These are phyloP conservation scores for Meriones psammophilus DNA, from an alignment of 2,797 vertebrate genomes.

Conservation along the genomic window DNA sequence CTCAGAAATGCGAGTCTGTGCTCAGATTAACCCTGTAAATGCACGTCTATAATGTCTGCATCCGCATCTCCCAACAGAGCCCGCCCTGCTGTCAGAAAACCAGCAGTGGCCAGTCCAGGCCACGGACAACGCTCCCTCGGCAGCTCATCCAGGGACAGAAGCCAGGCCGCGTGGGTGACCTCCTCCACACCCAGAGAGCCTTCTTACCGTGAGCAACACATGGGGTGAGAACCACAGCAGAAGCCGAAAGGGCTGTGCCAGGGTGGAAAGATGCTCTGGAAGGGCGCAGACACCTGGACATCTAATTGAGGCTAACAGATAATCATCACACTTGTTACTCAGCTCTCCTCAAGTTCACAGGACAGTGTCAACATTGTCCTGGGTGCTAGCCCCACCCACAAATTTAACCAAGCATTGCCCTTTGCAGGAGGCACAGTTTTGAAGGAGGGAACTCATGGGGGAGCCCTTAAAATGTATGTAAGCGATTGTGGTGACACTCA, in stretches of 20 bases:
- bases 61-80: not conserved
- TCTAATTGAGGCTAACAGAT: not conserved
- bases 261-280: too few species aligned
- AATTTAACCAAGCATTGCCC: not conserved
- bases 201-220: not conserved
- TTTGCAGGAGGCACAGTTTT: not conserved
- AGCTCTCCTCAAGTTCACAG: not conserved
- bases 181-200: not conserved
- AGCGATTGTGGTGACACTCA: slow-evolving; percentile 22
- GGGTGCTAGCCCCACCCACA: not conserved
- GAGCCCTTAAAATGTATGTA: slow-evolving; percentile 28
- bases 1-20: not conserved
- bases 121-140: too few species aligned
- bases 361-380: not conserved
- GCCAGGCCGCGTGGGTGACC: not conserved
- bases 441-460: not conserved
- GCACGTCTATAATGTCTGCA: not conserved
- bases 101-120: rapidly evolving
- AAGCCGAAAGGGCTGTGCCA: not conserved
- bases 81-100: not conserved
- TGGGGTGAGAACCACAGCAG: not conserved
- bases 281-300: not conserved
- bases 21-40: not conserved
- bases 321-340: not conserved
- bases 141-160: not conserved